Conservation (phyloP, 1,140 invertebrate species). For the Euwallacea fornicatus region DNA sequence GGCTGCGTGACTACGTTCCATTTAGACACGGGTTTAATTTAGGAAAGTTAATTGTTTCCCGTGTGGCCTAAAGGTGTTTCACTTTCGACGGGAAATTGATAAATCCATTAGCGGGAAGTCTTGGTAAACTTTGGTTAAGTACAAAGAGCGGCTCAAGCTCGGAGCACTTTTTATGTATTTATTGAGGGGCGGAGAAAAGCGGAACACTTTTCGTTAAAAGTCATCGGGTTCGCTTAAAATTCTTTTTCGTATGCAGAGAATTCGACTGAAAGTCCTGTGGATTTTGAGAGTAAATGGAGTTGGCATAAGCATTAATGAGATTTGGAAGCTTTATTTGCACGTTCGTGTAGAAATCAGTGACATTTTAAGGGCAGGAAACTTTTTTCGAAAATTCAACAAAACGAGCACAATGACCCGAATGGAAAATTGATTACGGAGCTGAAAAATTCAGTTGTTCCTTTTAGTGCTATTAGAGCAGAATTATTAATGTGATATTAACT, state of each 20-base stretch:
- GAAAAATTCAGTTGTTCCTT: too few relatives aligned
- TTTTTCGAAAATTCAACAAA: too few relatives aligned
- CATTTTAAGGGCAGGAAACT: neutral
- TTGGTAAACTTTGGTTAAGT: too few relatives aligned
- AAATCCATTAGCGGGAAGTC: too few relatives aligned
- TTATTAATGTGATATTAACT: too few relatives aligned
- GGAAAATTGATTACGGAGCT: too few relatives aligned
- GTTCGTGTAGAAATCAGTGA: neutral
- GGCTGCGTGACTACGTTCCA: neutral
- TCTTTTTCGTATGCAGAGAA: slow-evolving; percentile 16
- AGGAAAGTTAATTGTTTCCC: too few relatives aligned
- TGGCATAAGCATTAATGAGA: slow-evolving; percentile 22
- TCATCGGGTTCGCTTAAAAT: slow-evolving; percentile 18
- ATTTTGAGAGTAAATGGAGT: slow-evolving; percentile 1
- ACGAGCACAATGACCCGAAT: too few relatives aligned
- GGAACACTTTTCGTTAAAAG: slow-evolving; percentile 24
- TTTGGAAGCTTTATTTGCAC: slow-evolving; percentile 13
- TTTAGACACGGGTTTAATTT: neutral
- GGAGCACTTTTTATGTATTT: slow-evolving; percentile 15
- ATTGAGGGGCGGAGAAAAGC: slow-evolving; percentile 12
- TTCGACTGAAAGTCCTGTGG: slow-evolving; percentile 7
- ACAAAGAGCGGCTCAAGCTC: neutral
- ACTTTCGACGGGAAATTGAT: too few relatives aligned
- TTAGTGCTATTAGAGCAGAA: too few relatives aligned
- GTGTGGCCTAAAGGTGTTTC: too few relatives aligned